Percentiles rank a stretch among this genome's conserved stretches.
Evolutionary conservation across 2,888 invertebrate species (phyloP).

Genomic region (Linyphia triangularis): DNA sequence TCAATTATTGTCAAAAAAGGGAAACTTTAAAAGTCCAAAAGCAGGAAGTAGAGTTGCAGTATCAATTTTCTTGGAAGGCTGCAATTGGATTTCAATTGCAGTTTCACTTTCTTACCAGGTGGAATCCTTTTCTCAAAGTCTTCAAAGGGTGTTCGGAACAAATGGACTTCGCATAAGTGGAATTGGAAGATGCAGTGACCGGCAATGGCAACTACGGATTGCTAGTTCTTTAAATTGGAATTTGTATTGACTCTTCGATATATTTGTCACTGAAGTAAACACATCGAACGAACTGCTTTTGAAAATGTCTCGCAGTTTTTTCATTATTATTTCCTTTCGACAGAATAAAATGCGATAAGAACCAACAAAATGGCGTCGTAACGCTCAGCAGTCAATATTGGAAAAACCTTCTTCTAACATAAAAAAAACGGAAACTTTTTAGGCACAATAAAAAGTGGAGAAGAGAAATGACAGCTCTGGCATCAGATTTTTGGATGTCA

Average conservation of each 20-base stretch:
- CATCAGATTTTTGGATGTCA: neutral
- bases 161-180: constrained; percentile 1
- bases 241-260: neutral
- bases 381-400: neutral
- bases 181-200: neutral
- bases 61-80: no score
- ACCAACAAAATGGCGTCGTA: neutral
- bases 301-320: neutral
- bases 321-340: neutral
- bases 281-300: neutral
- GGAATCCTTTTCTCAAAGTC: no score
- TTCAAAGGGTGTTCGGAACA: no score
- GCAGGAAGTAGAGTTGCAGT: no score
- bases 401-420: neutral
- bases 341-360: neutral
- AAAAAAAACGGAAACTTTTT: neutral
- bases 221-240: neutral
- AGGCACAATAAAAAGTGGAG: neutral
- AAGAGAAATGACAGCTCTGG: neutral
- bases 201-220: no score
- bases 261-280: neutral
- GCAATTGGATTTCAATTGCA: no score
- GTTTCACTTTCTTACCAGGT: no score
- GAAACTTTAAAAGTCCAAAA: no score
- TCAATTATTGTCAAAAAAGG: no score